Conservation (phyloP, 2,888 invertebrate genomes). For the Falcaria lacertinaria region DNA sequence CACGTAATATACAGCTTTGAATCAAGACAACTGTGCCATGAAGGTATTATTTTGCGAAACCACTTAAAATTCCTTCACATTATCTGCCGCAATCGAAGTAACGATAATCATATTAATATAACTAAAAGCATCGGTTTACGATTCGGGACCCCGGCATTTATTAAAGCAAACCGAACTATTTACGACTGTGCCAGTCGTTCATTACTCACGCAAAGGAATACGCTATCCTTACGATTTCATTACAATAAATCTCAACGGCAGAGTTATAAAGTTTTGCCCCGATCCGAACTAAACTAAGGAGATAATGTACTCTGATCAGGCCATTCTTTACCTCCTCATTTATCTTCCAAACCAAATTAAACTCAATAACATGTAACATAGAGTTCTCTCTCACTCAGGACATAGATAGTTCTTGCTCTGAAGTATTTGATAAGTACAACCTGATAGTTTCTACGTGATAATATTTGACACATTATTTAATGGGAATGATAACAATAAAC, state of each 20-base stretch:
- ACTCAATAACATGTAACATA: slow-evolving; percentile 19
- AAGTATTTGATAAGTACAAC: slow-evolving; percentile 49
- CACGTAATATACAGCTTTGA: too few species aligned
- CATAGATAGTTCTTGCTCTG: slow-evolving; percentile 23
- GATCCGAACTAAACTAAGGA: slow-evolving; percentile 58
- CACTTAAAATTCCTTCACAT: too few species aligned
- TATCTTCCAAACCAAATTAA: slow-evolving; percentile 23
- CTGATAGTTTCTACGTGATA: slow-evolving; percentile 45
- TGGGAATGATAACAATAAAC: slow-evolving; percentile 41
- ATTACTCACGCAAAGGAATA: slow-evolving; percentile 59
- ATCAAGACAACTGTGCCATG: too few species aligned
- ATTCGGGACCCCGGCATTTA: slow-evolving; percentile 40
- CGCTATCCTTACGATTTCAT: slow-evolving; percentile 64
- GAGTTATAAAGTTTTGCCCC: slow-evolving; percentile 65
- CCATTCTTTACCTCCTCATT: slow-evolving; percentile 46
- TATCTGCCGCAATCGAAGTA: too few species aligned
- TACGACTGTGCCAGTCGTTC: slow-evolving; percentile 41
- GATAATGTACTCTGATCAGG: slow-evolving; percentile 56
- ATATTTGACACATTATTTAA: slow-evolving; percentile 60
- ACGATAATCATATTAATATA: not conserved
- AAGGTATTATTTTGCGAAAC: too few species aligned
- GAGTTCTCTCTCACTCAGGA: slow-evolving; percentile 20
- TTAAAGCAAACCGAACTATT: slow-evolving; percentile 50
- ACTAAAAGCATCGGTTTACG: slow-evolving; percentile 22
- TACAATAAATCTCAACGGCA: slow-evolving; percentile 60